Conservation (phyloP, 2,113 vertebrate genomes). For the Pagrus major region DNA sequence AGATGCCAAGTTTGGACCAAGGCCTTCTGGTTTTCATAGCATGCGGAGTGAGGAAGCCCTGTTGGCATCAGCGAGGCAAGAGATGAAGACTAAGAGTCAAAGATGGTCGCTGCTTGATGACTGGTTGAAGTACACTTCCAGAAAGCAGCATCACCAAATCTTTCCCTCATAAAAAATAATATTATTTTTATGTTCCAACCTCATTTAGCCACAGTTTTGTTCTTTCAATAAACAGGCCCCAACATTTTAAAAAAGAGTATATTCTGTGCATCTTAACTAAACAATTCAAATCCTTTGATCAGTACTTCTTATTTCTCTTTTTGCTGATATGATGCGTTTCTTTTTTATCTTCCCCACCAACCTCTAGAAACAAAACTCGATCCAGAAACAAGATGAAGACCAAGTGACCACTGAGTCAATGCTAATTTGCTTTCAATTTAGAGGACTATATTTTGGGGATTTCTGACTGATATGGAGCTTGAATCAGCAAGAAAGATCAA, state of each 20-base stretch:
- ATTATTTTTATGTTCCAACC: background rate
- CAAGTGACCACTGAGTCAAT: no score
- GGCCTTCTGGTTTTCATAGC: constrained; percentile 10
- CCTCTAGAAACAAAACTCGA: no score
- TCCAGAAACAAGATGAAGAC: no score
- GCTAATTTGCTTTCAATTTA: no score
- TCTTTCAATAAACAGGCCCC: background rate
- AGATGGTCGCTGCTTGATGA: background rate
- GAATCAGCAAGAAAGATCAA: background rate
- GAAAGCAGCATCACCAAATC: background rate
- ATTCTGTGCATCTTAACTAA: background rate
- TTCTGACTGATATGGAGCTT: background rate
- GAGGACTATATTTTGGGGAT: background rate
- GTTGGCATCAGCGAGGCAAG: constrained; percentile 4
- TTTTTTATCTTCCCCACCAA: no score
- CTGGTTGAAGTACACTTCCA: constrained; percentile 3
- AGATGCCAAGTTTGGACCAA: background rate
- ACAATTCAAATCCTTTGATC: background rate
- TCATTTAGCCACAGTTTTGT: background rate
- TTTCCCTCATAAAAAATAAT: background rate
- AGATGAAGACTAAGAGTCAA: background rate
- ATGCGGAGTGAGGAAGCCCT: constrained; percentile 24
- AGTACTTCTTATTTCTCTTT: background rate
- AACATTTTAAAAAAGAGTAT: background rate
- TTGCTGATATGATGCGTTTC: no score